phyloP scores from a whole-genome alignment of 2,888 invertebrate genomes.

The Caenorhabditis auriculariae region DNA sequence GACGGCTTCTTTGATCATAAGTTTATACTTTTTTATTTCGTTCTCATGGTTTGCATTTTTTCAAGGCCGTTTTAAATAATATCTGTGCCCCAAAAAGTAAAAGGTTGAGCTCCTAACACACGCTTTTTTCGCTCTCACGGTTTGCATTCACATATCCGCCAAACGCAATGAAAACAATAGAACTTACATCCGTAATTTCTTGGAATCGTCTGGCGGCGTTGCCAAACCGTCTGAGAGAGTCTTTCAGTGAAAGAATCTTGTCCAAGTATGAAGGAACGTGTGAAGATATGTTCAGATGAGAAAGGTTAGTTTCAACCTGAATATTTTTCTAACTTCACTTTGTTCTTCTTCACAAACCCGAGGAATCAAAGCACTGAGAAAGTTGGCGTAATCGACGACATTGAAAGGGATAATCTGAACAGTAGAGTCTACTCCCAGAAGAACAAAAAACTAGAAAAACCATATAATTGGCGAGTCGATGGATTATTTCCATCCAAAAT shows the following conservation, averaged over 20 bases:
- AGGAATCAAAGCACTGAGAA: slow-evolving; percentile 11
- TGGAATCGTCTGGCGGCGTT: slow-evolving; percentile 9
- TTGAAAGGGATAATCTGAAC: slow-evolving; percentile 35
- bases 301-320: slow-evolving; percentile 13
- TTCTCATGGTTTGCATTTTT: no score
- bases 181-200: slow-evolving; percentile 6
- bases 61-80: no score
- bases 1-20: no score
- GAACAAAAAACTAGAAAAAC: slow-evolving; percentile 1
- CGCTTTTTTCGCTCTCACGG: no score
- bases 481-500: slow-evolving; percentile 26
- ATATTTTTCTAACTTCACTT: neutral
- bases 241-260: slow-evolving; percentile 22
- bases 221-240: slow-evolving; percentile 12
- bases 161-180: neutral
- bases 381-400: slow-evolving; percentile 25
- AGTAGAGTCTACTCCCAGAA: neutral
- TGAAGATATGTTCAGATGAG: slow-evolving; percentile 12
- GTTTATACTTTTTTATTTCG: no score
- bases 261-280: slow-evolving; percentile 7
- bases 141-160: no score
- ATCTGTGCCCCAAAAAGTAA: no score
- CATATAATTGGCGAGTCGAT: slow-evolving; percentile 31
- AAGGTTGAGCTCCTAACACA: no score
- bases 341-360: neutral